phyloP scores from a whole-genome alignment of 2,113 vertebrate species.

The Ranitomeya imitator region DNA sequence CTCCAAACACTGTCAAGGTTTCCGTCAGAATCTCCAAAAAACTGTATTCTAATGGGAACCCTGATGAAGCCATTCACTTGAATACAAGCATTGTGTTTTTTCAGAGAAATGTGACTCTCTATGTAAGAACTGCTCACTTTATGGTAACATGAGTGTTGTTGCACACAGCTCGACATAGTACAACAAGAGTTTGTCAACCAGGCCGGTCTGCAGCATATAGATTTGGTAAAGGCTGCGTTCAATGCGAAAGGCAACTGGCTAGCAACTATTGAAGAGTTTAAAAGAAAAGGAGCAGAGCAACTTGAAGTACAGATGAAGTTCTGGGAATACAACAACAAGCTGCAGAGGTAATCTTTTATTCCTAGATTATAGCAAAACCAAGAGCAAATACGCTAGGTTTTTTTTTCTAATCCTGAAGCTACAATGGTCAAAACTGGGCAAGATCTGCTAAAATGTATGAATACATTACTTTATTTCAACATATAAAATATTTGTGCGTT shows the following conservation, averaged over 20 bases:
- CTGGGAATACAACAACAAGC: slow-evolving; percentile 81
- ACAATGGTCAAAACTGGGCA: too few relatives aligned
- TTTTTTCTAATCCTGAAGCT: too few relatives aligned
- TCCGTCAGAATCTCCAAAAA: too few relatives aligned
- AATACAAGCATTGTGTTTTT: too few relatives aligned
- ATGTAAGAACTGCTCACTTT: neutral
- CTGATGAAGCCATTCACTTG: too few relatives aligned
- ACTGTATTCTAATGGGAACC: too few relatives aligned
- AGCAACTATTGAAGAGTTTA: slow-evolving; percentile 89
- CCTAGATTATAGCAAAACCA: neutral
- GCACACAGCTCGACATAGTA: slow-evolving; percentile 88
- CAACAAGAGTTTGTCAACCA: slow-evolving; percentile 91
- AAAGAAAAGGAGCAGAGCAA: slow-evolving; percentile 67
- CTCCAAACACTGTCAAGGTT: too few relatives aligned
- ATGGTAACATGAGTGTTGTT: neutral
- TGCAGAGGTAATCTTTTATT: slow-evolving; percentile 79
- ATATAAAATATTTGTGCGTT: too few relatives aligned
- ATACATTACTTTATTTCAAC: too few relatives aligned
- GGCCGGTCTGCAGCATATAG: slow-evolving; percentile 78
- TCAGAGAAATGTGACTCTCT: too few relatives aligned
- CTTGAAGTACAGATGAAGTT: slow-evolving; percentile 87
- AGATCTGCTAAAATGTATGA: too few relatives aligned
- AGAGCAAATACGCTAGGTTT: too few relatives aligned
- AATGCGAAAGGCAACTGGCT: slow-evolving; percentile 79
- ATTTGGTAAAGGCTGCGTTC: slow-evolving; percentile 83